Conservation (phyloP, 2,888 invertebrate genomes). For the Cheilosia pagana region DNA sequence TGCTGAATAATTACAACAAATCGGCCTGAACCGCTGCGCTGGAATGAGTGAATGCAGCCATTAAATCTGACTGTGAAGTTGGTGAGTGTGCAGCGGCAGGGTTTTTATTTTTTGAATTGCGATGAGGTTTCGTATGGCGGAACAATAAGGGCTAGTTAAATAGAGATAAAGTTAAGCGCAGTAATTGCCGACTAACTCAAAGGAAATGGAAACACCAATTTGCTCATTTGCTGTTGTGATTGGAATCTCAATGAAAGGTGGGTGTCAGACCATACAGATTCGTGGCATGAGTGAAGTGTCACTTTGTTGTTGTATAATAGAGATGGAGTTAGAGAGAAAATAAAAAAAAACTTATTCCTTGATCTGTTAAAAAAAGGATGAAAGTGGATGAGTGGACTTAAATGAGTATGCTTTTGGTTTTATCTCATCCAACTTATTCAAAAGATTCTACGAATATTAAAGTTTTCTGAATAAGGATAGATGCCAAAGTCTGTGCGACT, state of each 20-base stretch:
- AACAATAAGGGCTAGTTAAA: constrained; percentile 58
- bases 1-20: constrained; percentile 69
- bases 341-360: too few species aligned
- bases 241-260: neutral
- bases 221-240: constrained; percentile 56
- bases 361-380: too few species aligned
- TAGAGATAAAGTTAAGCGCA: constrained; percentile 40
- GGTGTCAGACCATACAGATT: constrained; percentile 6
- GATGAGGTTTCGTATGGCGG: constrained; percentile 34
- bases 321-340: too few species aligned
- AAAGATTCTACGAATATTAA: too few species aligned
- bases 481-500: too few species aligned
- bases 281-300: neutral
- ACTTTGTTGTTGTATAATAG: neutral
- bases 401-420: too few species aligned
- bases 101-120: constrained; percentile 7
- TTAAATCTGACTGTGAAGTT: constrained; percentile 45
- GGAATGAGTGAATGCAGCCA: constrained; percentile 54
- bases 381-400: too few species aligned
- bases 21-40: constrained; percentile 43
- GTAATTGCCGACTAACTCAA: constrained; percentile 66
- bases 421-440: too few species aligned
- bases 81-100: constrained; percentile 14
- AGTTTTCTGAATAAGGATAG: too few species aligned
- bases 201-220: constrained; percentile 70